These are phyloP conservation scores for Tenthredo amoena DNA, from an alignment of 2,888 invertebrate genomes.

Conservation along the genomic window DNA sequence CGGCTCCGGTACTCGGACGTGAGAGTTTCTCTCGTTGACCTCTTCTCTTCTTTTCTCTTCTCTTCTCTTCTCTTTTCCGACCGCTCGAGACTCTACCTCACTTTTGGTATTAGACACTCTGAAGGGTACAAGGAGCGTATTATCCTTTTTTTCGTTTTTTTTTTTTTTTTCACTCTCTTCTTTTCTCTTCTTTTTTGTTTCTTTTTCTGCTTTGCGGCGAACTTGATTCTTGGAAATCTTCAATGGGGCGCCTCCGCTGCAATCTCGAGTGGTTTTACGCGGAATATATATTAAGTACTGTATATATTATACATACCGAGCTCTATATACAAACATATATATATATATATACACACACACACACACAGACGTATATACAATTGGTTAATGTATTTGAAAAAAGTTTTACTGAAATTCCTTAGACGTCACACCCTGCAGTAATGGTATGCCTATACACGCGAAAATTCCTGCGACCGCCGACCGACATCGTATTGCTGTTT, in stretches of 20 bases:
- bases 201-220: no score
- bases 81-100: background rate
- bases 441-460: background rate
- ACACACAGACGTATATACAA: background rate
- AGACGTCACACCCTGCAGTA: background rate
- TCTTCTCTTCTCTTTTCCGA: conserved; percentile 18
- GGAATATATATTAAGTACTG: background rate
- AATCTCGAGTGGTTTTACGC: conserved; percentile 13
- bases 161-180: no score
- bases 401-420: background rate
- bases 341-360: background rate
- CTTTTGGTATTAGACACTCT: conserved; percentile 13
- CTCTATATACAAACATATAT: no score
- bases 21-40: conserved; percentile 22
- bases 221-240: conserved; percentile 14
- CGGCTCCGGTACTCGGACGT: background rate
- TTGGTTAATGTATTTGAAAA: background rate
- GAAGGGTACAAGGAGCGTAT: conserved; percentile 16
- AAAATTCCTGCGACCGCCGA: background rate
- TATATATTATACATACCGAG: background rate
- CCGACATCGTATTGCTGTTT: background rate
- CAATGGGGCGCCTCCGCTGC: background rate
- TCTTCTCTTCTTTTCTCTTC: conserved; percentile 2
- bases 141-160: background rate
- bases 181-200: no score